A percentile compares a stretch with the other conserved stretches of the same genome.
Evolutionary conservation across 2,888 invertebrate genomes (phyloP).

Genomic region (Yponomeuta malinellus): DNA sequence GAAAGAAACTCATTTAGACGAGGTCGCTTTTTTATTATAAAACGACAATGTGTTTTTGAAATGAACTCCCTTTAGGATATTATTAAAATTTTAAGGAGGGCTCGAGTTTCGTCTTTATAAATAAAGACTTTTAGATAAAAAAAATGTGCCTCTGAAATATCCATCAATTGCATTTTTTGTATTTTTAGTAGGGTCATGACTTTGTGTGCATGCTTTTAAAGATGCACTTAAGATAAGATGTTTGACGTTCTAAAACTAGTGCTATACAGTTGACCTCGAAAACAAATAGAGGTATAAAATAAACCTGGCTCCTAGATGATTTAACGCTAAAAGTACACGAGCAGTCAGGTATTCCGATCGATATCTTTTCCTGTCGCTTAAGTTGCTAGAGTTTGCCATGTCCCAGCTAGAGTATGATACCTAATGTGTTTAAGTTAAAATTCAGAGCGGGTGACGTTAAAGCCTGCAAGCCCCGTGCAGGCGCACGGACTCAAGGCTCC

Average conservation of each 20-base stretch:
- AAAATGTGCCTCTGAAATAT: too few species aligned
- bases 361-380: conserved; percentile 1
- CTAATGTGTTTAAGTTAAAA: conserved; percentile 2
- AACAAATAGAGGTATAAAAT: neutral
- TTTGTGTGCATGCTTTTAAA: neutral
- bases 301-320: neutral
- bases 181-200: neutral
- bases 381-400: neutral
- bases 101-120: neutral
- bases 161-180: too few species aligned
- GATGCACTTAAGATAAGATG: neutral
- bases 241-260: too few species aligned
- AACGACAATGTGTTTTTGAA: neutral
- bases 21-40: conserved; percentile 11
- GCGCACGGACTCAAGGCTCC: conserved; percentile 46
- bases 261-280: neutral
- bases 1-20: neutral
- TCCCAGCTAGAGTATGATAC: neutral
- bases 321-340: neutral
- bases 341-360: neutral
- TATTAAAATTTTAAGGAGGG: neutral
- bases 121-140: too few species aligned
- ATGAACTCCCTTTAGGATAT: neutral
- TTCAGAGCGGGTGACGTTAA: neutral
- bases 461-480: conserved; percentile 20